A percentile compares a stretch with the other conserved stretches of the same genome.
Conservation (phyloP, 2,888 invertebrate genomes). For the Elmis aenea region DNA sequence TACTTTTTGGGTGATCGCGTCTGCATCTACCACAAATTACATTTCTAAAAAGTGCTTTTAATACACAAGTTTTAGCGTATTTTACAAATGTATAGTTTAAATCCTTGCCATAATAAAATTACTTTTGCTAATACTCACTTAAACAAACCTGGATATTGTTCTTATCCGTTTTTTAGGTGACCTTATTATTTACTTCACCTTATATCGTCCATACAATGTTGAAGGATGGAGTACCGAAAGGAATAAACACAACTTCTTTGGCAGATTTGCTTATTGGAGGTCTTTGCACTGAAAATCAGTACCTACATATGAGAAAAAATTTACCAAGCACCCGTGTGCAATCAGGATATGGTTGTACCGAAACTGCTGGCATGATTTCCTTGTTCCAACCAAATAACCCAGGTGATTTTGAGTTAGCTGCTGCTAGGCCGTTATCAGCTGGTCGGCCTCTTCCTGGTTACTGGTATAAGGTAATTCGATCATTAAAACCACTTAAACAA, state of each 20-base stretch:
- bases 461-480: constrained; percentile 30
- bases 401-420: constrained; percentile 28
- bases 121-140: too few species aligned
- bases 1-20: too few species aligned
- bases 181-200: constrained; percentile 30
- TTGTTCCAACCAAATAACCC: constrained; percentile 29
- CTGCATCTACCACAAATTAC: too few species aligned
- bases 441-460: constrained; percentile 32
- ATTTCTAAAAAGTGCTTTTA: too few species aligned
- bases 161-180: constrained; percentile 12
- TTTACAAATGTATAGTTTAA: too few species aligned
- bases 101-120: too few species aligned
- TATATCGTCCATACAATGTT: constrained; percentile 30
- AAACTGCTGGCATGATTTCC: constrained; percentile 34
- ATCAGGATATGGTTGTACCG: constrained; percentile 39
- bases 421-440: constrained; percentile 32
- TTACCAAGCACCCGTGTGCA: constrained; percentile 37
- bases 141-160: too few species aligned
- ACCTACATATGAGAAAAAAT: constrained; percentile 34
- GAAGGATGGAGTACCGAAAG: constrained; percentile 35
- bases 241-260: constrained; percentile 35
- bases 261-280: constrained; percentile 32
- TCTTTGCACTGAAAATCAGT: constrained; percentile 27
- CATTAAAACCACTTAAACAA: neutral
- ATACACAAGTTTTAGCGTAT: too few species aligned